Evolutionary conservation across 2,888 invertebrate species (phyloP).

Genomic region (Piscicola geometra): DNA sequence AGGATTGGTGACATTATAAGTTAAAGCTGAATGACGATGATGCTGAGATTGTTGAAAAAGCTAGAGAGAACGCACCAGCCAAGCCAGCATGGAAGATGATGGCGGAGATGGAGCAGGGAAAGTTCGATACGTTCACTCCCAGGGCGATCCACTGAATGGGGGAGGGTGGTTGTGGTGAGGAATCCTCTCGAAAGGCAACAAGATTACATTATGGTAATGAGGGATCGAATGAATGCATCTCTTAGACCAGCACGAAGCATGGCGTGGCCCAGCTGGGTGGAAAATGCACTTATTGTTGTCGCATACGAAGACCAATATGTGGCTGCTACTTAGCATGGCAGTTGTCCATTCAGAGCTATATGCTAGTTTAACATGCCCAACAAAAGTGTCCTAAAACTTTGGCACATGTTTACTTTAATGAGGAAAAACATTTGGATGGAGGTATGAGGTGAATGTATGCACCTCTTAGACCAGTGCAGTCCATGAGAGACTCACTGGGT

Average conservation of each 20-base stretch:
- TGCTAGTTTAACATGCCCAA: too few relatives aligned
- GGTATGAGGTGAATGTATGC: constrained; percentile 1
- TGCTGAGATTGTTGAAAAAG: too few relatives aligned
- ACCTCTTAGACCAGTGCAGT: constrained; percentile 30
- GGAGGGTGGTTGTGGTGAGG: too few relatives aligned
- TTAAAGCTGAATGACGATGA: too few relatives aligned
- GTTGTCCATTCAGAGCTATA: too few relatives aligned
- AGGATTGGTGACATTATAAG: too few relatives aligned
- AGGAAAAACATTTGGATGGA: background rate
- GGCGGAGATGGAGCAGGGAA: constrained; percentile 73
- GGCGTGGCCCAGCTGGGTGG: background rate
- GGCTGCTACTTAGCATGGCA: too few relatives aligned
- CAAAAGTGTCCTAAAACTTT: too few relatives aligned
- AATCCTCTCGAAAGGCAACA: background rate
- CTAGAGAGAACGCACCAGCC: constrained; percentile 64
- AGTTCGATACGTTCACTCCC: constrained; percentile 77
- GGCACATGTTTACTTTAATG: too few relatives aligned
- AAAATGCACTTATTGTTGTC: constrained; percentile 11
- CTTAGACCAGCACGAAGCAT: constrained; percentile 29
- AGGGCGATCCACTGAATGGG: constrained; percentile 71
- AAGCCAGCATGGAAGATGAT: constrained; percentile 83
- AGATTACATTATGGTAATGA: background rate
- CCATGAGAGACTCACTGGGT: background rate
- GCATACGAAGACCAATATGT: constrained; percentile 7
- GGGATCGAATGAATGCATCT: constrained; percentile 18